Conservation (phyloP, 2,113 vertebrate genomes). For the Dolichotis patagonum region DNA sequence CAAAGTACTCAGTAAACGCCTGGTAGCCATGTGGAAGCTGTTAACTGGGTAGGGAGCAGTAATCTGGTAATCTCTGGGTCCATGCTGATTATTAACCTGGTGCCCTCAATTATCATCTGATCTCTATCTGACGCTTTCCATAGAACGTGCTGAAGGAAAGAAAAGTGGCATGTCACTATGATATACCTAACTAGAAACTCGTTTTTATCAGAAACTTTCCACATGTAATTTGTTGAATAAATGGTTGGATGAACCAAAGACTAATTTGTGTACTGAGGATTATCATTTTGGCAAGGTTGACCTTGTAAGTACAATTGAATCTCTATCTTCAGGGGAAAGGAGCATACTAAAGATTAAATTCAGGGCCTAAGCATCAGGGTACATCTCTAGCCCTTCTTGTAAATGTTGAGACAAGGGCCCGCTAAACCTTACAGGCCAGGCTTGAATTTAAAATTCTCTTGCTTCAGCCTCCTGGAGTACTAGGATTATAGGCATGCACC, state of each 20-base stretch:
- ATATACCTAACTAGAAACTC: neutral
- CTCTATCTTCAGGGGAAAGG: neutral
- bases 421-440: neutral
- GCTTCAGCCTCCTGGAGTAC: neutral
- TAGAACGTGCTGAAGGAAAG: neutral
- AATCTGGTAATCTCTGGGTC: neutral
- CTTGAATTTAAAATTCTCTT: neutral
- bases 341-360: neutral
- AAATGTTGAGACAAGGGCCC: neutral
- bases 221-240: neutral
- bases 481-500: neutral
- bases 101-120: neutral
- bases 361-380: neutral
- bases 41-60: neutral
- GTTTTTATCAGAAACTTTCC: neutral
- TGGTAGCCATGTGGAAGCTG: neutral
- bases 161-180: neutral
- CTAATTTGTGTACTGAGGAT: neutral
- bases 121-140: neutral
- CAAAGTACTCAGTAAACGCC: neutral
- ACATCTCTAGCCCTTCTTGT: neutral
- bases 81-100: neutral
- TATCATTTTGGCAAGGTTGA: neutral
- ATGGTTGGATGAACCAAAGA: slow-evolving; percentile 5
- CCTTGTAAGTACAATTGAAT: neutral